Conservation (phyloP, 2,113 vertebrate genomes). For the Sterrhoptilus dennistouni region DNA sequence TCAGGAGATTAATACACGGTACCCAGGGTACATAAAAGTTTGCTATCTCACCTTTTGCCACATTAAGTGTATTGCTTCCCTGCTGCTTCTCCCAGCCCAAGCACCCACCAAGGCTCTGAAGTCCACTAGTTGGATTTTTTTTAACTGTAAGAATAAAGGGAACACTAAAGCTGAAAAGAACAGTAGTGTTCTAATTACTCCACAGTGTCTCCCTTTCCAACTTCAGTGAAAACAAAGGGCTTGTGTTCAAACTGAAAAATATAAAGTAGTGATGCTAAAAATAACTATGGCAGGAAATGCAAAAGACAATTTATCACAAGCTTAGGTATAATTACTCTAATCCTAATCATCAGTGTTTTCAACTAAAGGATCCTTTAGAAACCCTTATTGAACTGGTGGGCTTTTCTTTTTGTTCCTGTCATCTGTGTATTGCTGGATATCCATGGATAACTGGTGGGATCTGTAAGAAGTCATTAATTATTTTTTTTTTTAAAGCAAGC, state of each 20-base stretch:
- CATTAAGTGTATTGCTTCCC: conserved; percentile 12
- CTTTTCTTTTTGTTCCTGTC: neutral
- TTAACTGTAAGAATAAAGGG: neutral
- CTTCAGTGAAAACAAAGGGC: conserved; percentile 31
- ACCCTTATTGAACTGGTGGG: neutral
- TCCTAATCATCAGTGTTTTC: neutral
- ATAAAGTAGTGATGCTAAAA: conserved; percentile 10
- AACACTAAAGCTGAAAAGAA: neutral
- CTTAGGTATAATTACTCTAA: neutral
- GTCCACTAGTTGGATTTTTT: neutral
- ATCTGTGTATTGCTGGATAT: neutral
- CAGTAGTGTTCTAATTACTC: conserved; percentile 38
- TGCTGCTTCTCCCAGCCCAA: neutral
- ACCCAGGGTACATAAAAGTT: conserved; percentile 32
- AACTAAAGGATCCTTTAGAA: neutral
- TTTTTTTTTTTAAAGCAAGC: neutral
- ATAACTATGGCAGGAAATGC: conserved; percentile 15
- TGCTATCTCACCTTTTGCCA: conserved; percentile 22
- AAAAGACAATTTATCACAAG: neutral
- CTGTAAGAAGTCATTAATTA: neutral
- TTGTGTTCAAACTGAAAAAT: conserved; percentile 22
- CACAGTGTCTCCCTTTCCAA: conserved; percentile 35
- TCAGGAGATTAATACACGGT: conserved; percentile 58
- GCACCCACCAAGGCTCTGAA: conserved; percentile 22
- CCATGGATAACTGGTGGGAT: neutral